Conservation (phyloP, 2,797 vertebrate genomes). For the Gastrophryne carolinensis region DNA sequence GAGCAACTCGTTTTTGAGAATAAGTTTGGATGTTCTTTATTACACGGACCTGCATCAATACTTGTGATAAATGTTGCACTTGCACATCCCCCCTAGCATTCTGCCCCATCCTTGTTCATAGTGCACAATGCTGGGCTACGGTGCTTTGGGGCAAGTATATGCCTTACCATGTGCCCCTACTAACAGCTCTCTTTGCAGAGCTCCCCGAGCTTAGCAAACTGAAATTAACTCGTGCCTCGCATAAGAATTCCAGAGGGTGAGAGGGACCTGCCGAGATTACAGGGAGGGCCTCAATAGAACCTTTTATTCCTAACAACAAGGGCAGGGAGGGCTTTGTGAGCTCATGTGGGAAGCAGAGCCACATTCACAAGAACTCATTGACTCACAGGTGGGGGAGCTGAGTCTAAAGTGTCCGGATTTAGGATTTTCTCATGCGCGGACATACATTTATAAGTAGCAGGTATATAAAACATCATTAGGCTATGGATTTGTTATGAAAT, state of each 20-base stretch:
- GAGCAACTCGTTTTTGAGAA: no score
- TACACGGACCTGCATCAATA: no score
- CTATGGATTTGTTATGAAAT: no score
- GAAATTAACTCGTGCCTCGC: constrained; percentile 53
- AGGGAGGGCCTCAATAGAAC: constrained; percentile 69
- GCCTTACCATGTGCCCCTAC: constrained; percentile 24
- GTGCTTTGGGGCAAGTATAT: constrained; percentile 1
- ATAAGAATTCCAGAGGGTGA: constrained; percentile 54
- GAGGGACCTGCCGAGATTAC: constrained; percentile 53
- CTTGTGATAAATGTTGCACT: no score
- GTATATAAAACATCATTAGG: not conserved
- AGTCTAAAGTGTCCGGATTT: constrained; percentile 66
- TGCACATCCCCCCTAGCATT: no score
- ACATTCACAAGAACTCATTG: constrained; percentile 77
- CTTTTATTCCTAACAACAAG: constrained; percentile 72
- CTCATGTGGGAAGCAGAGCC: constrained; percentile 76
- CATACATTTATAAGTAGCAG: constrained; percentile 51
- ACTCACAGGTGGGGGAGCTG: constrained; percentile 79
- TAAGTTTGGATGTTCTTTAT: no score
- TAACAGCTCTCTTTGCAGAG: constrained; percentile 35
- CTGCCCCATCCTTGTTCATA: not conserved
- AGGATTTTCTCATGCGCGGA: constrained; percentile 72
- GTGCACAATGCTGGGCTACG: not conserved
- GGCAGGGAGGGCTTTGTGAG: constrained; percentile 74
- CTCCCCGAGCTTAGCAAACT: constrained; percentile 35